Evolutionary conservation across 2,113 vertebrate genomes (phyloP).

Genomic region (Seriola aureovittata): DNA sequence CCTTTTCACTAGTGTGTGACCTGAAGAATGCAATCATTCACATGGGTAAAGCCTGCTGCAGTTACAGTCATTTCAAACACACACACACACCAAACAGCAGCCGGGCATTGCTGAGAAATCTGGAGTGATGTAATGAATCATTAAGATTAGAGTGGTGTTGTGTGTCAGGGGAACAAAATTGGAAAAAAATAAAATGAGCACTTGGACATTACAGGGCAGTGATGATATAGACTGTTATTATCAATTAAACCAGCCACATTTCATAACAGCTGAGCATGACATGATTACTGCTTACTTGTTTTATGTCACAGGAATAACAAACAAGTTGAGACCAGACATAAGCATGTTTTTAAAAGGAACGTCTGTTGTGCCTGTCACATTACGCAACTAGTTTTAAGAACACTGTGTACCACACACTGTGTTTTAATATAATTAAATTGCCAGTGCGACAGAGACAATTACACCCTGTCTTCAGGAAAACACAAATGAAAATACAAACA

Average conservation of each 20-base stretch:
- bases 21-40: constrained; percentile 39
- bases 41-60: constrained; percentile 16
- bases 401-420: background rate
- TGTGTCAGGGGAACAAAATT: constrained; percentile 37
- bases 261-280: constrained; percentile 7
- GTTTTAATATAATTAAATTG: background rate
- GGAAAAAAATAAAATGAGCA: background rate
- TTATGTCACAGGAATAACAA: background rate
- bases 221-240: background rate
- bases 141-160: constrained; percentile 48
- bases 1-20: constrained; percentile 36
- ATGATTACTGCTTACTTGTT: background rate
- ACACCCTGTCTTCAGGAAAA: no score
- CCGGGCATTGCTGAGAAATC: constrained; percentile 70
- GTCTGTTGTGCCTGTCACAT: background rate
- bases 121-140: constrained; percentile 71
- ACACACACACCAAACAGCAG: constrained; percentile 42
- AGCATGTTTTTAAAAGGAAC: background rate
- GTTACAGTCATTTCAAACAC: constrained; percentile 9
- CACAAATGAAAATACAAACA: background rate
- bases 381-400: background rate
- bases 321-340: constrained; percentile 16
- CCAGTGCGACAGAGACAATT: background rate
- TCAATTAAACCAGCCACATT: background rate
- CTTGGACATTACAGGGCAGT: background rate